Evolutionary conservation across 1,140 invertebrate species (phyloP).

Genomic region (Drosophila ficusphila): DNA sequence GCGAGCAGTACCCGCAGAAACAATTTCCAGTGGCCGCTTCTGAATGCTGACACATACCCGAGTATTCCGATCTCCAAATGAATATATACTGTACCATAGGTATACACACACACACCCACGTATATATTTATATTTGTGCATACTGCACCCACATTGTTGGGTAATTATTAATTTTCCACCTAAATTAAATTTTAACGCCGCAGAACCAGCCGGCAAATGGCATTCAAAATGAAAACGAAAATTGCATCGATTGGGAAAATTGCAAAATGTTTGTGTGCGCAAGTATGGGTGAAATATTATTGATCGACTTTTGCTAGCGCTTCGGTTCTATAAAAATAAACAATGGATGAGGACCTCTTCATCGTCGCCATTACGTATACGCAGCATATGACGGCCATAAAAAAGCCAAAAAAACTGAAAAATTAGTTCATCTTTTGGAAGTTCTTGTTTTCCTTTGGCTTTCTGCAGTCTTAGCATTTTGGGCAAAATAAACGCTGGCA

Average conservation of each 20-base stretch:
- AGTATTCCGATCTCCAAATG: slow-evolving; percentile 24
- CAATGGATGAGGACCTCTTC: slow-evolving; percentile 41
- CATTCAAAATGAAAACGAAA: slow-evolving; percentile 76
- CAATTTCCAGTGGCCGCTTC: slow-evolving; percentile 61
- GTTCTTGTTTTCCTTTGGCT: slow-evolving; percentile 27
- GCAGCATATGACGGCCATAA: slow-evolving; percentile 36
- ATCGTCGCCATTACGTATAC: slow-evolving; percentile 64
- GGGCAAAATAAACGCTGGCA: slow-evolving; percentile 57
- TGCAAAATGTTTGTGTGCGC: slow-evolving; percentile 34
- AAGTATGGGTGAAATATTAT: slow-evolving; percentile 5
- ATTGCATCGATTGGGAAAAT: slow-evolving; percentile 75
- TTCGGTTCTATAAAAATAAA: slow-evolving; percentile 56
- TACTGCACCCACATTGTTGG: slow-evolving; percentile 74
- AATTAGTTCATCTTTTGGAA: slow-evolving; percentile 60
- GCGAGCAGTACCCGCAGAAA: slow-evolving; percentile 54
- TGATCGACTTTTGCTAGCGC: slow-evolving; percentile 33
- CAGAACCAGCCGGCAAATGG: slow-evolving; percentile 49
- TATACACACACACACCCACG: slow-evolving; percentile 3
- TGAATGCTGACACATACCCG: slow-evolving; percentile 56
- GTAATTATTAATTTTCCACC: slow-evolving; percentile 82
- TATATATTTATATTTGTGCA: slow-evolving; percentile 15
- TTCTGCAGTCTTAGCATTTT: slow-evolving; percentile 12
- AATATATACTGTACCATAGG: neutral
- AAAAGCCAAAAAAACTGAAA: neutral
- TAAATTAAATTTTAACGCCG: slow-evolving; percentile 78